Evolutionary conservation across 2,888 invertebrate genomes (phyloP), one percentile per base, ranked within the genome.

Genomic region (Tribolium freemani): DNA sequence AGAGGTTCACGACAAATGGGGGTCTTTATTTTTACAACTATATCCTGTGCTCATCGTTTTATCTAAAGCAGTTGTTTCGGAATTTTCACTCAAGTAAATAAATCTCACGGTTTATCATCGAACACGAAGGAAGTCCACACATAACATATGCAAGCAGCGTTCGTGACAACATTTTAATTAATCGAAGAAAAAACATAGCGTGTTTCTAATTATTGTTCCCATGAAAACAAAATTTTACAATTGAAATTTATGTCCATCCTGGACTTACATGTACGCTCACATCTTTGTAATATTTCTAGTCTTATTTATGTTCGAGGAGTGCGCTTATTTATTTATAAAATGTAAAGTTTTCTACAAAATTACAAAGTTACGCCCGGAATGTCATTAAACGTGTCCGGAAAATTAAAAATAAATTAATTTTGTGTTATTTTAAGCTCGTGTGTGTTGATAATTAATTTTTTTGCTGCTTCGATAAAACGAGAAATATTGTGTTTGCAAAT

Each of bases 21-120:
- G 54, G 54, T 30, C 30, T 30, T 54, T 54, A 54, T 20, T 51
- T 51, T 51, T 54, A 54, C 30, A 54, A 54, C 10, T 30, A 54
- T 54, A 54, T 54, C 13, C 10, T 54, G 54, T 51, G 20, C 51
- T 51, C 20, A 21, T 20, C 11, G 51, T 20, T 51, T 20, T 51
- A 13, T 51, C 51, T 20, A 20, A 51, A 51, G 6, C 20, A 51
- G 48, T 48, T 48, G 48, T 48, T 51, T 20, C 16, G 9, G 20
- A 51, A 51, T 51, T 16, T 13, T 51, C 20, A 20, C 51, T 20
- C 3, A 51, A 51, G 20, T 16, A 9, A 51, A 48, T 48, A 48
- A 48, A 48, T 48, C 38, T 38, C 38, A 38, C 38, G 8, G 38
- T 38, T 38, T 38, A 38, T n/a, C 38, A 38, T 38, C 8, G 26